A percentile compares a stretch with the other conserved stretches of the same genome.
Evolutionary conservation across 2,797 vertebrate genomes (phyloP).

Genomic region (Dipus sagitta): DNA sequence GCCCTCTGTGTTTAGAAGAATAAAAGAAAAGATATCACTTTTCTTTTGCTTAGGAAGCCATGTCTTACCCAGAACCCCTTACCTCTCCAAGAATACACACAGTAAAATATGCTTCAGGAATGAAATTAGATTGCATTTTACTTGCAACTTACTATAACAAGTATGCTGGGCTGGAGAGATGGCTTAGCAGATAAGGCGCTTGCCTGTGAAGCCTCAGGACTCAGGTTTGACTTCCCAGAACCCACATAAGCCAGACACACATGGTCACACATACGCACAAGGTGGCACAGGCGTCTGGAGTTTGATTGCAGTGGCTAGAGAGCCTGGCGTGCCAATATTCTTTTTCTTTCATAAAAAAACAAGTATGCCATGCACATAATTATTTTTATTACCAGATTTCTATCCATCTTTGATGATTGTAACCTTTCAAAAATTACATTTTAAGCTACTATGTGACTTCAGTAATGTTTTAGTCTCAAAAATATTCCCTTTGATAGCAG

Average conservation of each 20-base stretch:
- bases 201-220: too few relatives aligned
- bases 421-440: conserved; percentile 33
- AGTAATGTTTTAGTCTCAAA: not conserved
- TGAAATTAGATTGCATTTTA: not conserved
- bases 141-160: conserved; percentile 19
- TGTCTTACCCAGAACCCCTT: not conserved
- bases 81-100: not conserved
- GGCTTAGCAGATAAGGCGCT: too few relatives aligned
- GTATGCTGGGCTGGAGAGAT: not conserved
- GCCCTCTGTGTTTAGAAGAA: not conserved
- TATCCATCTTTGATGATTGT: not conserved
- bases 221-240: too few relatives aligned
- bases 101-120: conserved; percentile 40
- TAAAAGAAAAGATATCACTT: not conserved
- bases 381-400: conserved; percentile 28
- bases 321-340: too few relatives aligned
- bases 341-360: too few relatives aligned
- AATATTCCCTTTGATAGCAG: conserved; percentile 50
- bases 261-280: too few relatives aligned
- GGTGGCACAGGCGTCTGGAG: too few relatives aligned
- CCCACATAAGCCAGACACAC: too few relatives aligned
- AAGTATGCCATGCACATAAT: not conserved
- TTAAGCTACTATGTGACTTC: conserved; percentile 6
- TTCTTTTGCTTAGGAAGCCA: not conserved
- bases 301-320: too few relatives aligned